Evolutionary conservation across 2,113 vertebrate species (phyloP).

Genomic region (Pipra filicauda): DNA sequence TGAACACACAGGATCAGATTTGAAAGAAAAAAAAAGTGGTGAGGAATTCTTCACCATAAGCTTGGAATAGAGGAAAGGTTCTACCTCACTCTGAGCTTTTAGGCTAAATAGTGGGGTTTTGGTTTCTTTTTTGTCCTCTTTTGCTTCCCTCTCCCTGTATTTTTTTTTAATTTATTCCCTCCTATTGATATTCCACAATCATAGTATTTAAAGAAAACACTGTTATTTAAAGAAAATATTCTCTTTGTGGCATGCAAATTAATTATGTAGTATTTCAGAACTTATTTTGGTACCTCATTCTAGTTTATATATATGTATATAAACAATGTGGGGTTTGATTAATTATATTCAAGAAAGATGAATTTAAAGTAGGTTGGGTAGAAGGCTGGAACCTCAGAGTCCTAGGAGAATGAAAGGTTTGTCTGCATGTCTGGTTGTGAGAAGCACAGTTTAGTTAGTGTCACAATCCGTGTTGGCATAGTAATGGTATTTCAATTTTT

Average conservation of each 20-base stretch:
- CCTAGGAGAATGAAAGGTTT: neutral
- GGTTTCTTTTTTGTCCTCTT: neutral
- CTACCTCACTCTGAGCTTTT: neutral
- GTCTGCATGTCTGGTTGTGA: neutral
- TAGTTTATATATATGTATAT: neutral
- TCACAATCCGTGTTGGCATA: neutral
- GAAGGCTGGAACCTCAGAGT: neutral
- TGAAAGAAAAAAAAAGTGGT: conserved; percentile 12
- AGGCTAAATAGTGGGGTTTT: neutral
- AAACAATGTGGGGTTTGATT: neutral
- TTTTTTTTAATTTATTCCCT: neutral
- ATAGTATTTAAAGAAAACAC: neutral
- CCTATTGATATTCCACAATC: neutral
- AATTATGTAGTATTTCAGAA: neutral
- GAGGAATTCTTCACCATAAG: neutral
- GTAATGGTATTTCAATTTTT: neutral
- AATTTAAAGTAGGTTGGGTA: neutral
- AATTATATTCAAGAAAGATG: neutral
- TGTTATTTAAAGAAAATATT: neutral
- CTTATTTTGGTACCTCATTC: neutral
- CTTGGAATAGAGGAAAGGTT: neutral
- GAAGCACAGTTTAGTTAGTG: neutral
- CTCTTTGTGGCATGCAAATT: neutral
- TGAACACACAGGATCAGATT: neutral
- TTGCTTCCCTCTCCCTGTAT: neutral